These are phyloP conservation scores for Ornithorhynchus anatinus DNA, from an alignment of 2,113 vertebrate species.

Conservation along the genomic window DNA sequence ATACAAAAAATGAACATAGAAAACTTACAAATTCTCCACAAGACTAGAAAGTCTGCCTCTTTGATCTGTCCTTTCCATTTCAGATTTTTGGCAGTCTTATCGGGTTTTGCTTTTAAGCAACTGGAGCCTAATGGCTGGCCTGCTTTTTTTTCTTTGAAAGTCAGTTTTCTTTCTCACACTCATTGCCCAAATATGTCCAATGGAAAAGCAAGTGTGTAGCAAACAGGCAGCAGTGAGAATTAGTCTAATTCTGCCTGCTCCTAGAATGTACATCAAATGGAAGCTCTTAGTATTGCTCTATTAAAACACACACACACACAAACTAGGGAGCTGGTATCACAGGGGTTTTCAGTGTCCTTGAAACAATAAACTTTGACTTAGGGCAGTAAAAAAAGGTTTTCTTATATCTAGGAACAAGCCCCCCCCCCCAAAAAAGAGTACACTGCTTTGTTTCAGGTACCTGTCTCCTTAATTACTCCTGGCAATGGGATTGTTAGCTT, in stretches of 20 bases:
- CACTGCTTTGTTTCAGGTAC: conserved; percentile 31
- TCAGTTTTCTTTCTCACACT: not conserved
- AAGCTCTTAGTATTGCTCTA: conserved; percentile 26
- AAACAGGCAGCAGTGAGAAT: not conserved
- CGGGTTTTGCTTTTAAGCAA: not conserved
- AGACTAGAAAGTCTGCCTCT: not conserved
- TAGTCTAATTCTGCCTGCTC: not conserved
- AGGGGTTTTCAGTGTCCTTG: not conserved
- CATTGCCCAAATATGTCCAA: not conserved
- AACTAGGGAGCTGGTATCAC: not conserved
- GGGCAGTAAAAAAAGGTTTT: conserved; percentile 43
- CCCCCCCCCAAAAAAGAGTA: conserved; percentile 41
- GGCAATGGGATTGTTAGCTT: conserved; percentile 50
- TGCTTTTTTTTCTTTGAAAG: not conserved
- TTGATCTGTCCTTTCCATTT: not conserved
- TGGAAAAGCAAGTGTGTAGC: not conserved
- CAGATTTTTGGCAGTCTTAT: not conserved
- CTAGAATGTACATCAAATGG: not conserved
- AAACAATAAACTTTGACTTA: conserved; percentile 3
- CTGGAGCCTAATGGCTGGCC: not conserved
- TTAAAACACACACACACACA: conserved; percentile 45
- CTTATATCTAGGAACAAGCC: conserved; percentile 46
- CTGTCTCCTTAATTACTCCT: conserved; percentile 49
- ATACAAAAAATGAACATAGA: not conserved
- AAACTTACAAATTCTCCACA: no score